phyloP scores from a whole-genome alignment of 2,888 invertebrate species.

The Celastrina argiolus region DNA sequence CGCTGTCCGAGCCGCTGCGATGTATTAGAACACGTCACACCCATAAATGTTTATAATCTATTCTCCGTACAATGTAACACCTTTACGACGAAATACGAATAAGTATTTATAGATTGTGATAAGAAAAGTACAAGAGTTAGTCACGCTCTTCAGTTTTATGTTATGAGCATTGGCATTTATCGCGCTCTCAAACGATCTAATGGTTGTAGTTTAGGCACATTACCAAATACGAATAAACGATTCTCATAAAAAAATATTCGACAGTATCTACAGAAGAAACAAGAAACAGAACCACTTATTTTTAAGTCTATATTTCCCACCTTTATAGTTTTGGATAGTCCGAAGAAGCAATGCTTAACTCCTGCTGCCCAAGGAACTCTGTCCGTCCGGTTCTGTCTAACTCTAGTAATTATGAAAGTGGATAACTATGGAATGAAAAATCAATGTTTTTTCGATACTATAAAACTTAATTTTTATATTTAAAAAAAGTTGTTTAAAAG shows the following conservation, averaged over 20 bases:
- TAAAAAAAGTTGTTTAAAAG: too few relatives aligned
- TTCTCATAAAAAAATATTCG: not conserved
- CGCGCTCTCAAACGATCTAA: not conserved
- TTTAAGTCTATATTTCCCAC: too few relatives aligned
- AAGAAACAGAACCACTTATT: too few relatives aligned
- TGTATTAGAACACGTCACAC: slow-evolving; percentile 22
- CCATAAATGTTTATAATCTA: slow-evolving; percentile 15
- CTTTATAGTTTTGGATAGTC: too few relatives aligned
- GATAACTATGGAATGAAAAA: too few relatives aligned
- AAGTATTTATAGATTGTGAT: slow-evolving; percentile 3
- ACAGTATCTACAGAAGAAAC: too few relatives aligned
- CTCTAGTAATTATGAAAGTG: too few relatives aligned
- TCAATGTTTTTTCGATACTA: too few relatives aligned
- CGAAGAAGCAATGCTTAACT: too few relatives aligned
- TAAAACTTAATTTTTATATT: too few relatives aligned
- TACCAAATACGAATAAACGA: not conserved
- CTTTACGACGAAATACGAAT: not conserved
- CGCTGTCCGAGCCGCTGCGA: slow-evolving; percentile 31
- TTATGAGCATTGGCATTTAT: slow-evolving; percentile 3
- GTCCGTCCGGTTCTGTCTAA: too few relatives aligned
- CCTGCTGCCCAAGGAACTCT: too few relatives aligned
- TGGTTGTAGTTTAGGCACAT: not conserved
- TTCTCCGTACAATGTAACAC: slow-evolving; percentile 7
- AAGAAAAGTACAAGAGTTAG: slow-evolving; percentile 11
- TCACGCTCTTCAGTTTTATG: slow-evolving; percentile 6